Evolutionary conservation across 2,888 invertebrate species (phyloP), one percentile per base, ranked within the genome.

Genomic region (Miltochrista miniata): DNA sequence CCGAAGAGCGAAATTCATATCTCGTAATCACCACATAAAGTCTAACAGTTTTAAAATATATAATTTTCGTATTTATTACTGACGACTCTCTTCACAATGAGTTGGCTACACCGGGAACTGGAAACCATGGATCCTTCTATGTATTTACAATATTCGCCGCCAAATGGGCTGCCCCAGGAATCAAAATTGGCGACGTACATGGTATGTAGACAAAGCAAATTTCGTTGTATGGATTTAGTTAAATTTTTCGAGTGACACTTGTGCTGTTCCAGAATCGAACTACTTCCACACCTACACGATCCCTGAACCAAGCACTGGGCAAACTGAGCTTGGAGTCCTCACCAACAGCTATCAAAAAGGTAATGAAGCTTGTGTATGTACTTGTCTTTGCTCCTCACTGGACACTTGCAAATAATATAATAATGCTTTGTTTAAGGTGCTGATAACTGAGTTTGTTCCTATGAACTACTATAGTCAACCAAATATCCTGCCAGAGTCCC

Each of bases 121-220:
- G 59, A 61, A 74, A 83, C 83, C 61, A 96, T 96, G 96, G 96
- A 96, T 92, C 95, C 95, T 61, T 93, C 96, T 83, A 94, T 95
- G 77, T 94, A 79, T 71, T 61, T 94, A 75, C 91, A 93, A 58
- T 94, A 94, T 81, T 92, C 95, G 55, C 93, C 95, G 58, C 92
- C 95, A 51, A 93, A 94, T 90, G 96, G 95, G 74, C 93, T 96
- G 72, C 96, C 96, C 42, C 95, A 96, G 84, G 96, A 96, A 87
- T 96, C 96, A 56, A 96, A 96, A 88, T 91, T 96, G 80, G 96
- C 95, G 54, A 96, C 96, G 56, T 96, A 96, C 81, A 96, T 96
- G 96, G 96, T 96, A 68, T 66, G 73, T 36, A 33, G 5, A 4
- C 5, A 24, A 24, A 24, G 18, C 18, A 24, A 2, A 5, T 8